phyloP scores from a whole-genome alignment of 2,888 invertebrate genomes.

The Acholoe squamosa region DNA sequence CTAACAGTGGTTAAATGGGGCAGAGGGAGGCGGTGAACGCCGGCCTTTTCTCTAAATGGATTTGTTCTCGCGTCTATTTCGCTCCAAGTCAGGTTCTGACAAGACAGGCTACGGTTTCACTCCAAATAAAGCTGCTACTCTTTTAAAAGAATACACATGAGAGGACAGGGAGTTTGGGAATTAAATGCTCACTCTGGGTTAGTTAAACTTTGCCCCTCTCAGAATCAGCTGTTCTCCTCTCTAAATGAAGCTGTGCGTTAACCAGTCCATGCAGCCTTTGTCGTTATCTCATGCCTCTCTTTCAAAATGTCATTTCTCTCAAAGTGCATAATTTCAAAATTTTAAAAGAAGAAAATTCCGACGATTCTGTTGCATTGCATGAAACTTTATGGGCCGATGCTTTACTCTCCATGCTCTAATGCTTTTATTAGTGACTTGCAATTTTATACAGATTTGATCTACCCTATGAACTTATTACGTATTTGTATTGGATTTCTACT shows the following conservation, averaged over 20 bases:
- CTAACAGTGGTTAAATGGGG: constrained; percentile 54
- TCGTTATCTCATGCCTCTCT: no score
- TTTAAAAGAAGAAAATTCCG: no score
- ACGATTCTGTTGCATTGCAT: no score
- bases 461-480: no score
- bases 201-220: not conserved
- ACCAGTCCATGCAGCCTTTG: no score
- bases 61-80: constrained; percentile 40
- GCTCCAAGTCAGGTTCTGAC: constrained; percentile 11
- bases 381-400: no score
- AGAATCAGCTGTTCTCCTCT: not conserved
- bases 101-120: constrained; percentile 11
- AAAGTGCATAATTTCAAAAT: no score
- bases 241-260: not conserved
- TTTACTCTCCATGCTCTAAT: no score
- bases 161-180: not conserved
- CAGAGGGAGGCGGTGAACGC: not conserved
- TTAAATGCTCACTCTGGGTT: not conserved
- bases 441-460: no score
- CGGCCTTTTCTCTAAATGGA: constrained; percentile 31
- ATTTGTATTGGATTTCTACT: no score
- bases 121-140: not conserved
- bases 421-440: no score
- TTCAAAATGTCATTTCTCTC: no score
- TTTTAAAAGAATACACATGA: not conserved